Base-by-base conservation (phyloP, 2,888 invertebrate genomes). In the Agrotis exclamationis region DNA sequence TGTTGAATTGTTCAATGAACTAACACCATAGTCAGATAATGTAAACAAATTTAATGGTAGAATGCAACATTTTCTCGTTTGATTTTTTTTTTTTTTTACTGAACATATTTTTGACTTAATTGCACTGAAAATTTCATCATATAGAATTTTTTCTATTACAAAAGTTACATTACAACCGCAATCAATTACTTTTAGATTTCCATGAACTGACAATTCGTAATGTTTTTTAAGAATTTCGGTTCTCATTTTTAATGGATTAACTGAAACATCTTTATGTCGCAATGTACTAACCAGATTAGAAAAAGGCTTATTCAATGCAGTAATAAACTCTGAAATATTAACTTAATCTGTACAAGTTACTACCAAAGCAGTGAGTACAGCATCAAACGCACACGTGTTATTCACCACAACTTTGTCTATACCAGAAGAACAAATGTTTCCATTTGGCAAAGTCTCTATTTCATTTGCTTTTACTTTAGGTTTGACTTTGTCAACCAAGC, bases 401-500 rank as follows among this genome's bases (percentile, higher is more conserved):
- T 13, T 54, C 18, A 58, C 44, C 16, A 22, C 44, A 58, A 44
- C 54, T 44, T 58, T 58, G 44, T 58, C 44, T 44, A 58, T 22
- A 45, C 44, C 58, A 58, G 58, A 59, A 24, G 45, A 59, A 59
- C 59, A 59, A 59, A 24, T 59, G 45, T 59, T 59, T 59, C 24
- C 45, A 24, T 59, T 47, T 24, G 59, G 45, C 59, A 60, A 20
- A 50, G 58, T 48, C 48, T 60, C 60, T 60, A 60, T 28, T 60
- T 28, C 48, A 60, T 28, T 60, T 48, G 28, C 58, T 48, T 47
- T 28, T 59, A 59, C 24, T 47, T 59, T 59, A 47, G 59, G 47
- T 59, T 47, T 59, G 45, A 59, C 13, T 24, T 59, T 59, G 24
- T 24, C 47, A 59, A 59, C 24, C 47, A 59, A 28, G n/a, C 7